Evolutionary conservation across 2,113 vertebrate genomes (phyloP).

Genomic region (Antechinus stuartii): DNA sequence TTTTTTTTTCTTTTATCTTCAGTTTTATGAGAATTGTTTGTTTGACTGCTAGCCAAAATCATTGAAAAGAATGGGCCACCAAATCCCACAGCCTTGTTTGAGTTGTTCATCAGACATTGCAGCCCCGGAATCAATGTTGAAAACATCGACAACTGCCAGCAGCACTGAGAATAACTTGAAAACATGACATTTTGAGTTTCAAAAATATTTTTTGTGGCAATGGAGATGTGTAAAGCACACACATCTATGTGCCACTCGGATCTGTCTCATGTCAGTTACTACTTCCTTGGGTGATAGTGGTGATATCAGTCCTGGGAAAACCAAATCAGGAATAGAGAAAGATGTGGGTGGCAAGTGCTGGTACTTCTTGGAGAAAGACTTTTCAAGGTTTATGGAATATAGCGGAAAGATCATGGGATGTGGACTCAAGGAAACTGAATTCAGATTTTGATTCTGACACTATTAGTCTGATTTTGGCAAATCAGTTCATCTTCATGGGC

Average conservation of each 20-base stretch:
- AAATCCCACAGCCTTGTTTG: slow-evolving; percentile 63
- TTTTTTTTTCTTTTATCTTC: slow-evolving; percentile 14
- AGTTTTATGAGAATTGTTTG: slow-evolving; percentile 47
- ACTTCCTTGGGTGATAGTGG: slow-evolving; percentile 13
- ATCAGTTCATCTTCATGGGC: not conserved
- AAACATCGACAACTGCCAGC: slow-evolving; percentile 58
- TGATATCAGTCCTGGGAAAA: slow-evolving; percentile 44
- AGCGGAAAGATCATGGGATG: not conserved
- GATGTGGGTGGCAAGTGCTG: slow-evolving; percentile 7
- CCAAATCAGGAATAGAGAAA: slow-evolving; percentile 35
- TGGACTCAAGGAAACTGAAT: not conserved
- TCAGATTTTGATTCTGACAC: not conserved
- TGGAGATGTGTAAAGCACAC: slow-evolving; percentile 43
- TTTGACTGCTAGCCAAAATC: slow-evolving; percentile 68
- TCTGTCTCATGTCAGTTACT: slow-evolving; percentile 47
- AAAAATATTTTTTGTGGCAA: slow-evolving; percentile 62
- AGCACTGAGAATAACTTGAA: slow-evolving; percentile 64
- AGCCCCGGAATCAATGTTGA: slow-evolving; percentile 71
- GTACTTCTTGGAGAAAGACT: not conserved
- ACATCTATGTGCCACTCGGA: not conserved
- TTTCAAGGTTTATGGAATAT: not conserved
- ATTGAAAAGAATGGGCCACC: slow-evolving; percentile 41
- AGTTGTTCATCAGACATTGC: slow-evolving; percentile 58
- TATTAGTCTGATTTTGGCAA: not conserved
- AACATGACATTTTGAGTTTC: slow-evolving; percentile 68